phyloP scores from a whole-genome alignment of 2,113 vertebrate genomes.

The Salvator merianae region DNA sequence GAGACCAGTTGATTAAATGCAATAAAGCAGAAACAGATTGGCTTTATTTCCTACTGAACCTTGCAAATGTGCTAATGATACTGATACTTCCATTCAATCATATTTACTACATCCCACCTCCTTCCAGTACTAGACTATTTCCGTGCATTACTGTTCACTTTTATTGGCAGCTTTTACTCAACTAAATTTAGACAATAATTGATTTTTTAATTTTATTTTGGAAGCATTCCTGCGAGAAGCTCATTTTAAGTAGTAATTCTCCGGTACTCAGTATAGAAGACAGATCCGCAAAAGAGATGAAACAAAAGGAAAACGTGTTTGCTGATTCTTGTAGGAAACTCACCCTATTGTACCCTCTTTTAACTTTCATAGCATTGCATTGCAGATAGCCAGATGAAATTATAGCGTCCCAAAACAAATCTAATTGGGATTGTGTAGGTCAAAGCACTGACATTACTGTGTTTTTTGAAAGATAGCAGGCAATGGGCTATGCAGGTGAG shows the following conservation, averaged over 20 bases:
- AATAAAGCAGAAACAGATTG: not conserved
- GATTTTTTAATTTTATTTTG: not conserved
- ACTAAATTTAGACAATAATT: slow-evolving; percentile 12
- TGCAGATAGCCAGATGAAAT: not conserved
- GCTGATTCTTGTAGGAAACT: not conserved
- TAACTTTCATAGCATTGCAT: not conserved
- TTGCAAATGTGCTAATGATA: slow-evolving; percentile 3
- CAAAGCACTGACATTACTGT: not conserved
- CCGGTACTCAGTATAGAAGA: not conserved
- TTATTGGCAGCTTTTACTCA: slow-evolving; percentile 15
- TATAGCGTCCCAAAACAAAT: not conserved
- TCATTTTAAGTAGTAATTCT: slow-evolving; percentile 3
- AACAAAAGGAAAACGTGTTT: not conserved
- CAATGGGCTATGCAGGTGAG: too few species aligned
- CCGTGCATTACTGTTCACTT: slow-evolving; percentile 5
- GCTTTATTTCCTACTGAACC: not conserved
- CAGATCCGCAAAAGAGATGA: not conserved
- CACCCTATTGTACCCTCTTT: not conserved
- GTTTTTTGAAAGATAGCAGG: not conserved
- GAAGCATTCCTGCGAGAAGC: not conserved
- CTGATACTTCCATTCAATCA: slow-evolving; percentile 13
- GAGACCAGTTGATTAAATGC: not conserved
- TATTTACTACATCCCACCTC: slow-evolving; percentile 7
- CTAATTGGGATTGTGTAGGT: not conserved
- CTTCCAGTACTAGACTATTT: slow-evolving; percentile 9